Evolutionary conservation across 1,140 invertebrate species (phyloP).

Genomic region (Akabosia matsudoensis): DNA sequence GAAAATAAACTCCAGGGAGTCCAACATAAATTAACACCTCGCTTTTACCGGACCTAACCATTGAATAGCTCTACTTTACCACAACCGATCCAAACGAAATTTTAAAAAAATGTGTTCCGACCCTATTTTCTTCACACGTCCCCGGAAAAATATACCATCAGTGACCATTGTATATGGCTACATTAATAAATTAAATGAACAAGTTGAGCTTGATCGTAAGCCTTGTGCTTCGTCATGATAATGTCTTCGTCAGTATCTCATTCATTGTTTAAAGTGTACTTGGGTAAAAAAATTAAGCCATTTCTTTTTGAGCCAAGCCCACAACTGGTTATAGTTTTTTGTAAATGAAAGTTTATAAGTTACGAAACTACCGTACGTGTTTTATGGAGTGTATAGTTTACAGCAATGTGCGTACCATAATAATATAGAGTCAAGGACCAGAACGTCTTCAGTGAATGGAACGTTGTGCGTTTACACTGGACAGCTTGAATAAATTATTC

Average conservation of each 20-base stretch:
- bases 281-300: too few relatives aligned
- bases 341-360: too few relatives aligned
- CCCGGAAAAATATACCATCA: background rate
- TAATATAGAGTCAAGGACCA: background rate
- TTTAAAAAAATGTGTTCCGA: background rate
- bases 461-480: background rate
- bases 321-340: too few relatives aligned
- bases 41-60: background rate
- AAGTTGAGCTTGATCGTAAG: background rate
- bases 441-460: background rate
- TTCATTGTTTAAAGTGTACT: too few relatives aligned
- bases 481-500: conserved; percentile 15
- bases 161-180: background rate
- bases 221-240: background rate
- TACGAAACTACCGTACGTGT: too few relatives aligned
- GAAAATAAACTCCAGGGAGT: conserved; percentile 21
- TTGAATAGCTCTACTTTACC: background rate
- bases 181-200: background rate
- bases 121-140: background rate
- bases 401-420: background rate
- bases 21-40: conserved; percentile 25
- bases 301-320: too few relatives aligned
- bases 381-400: too few relatives aligned
- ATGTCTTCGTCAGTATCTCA: background rate
- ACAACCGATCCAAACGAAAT: background rate